Conservation (phyloP, 1,140 invertebrate genomes). For the Rhynchophorus ferrugineus region DNA sequence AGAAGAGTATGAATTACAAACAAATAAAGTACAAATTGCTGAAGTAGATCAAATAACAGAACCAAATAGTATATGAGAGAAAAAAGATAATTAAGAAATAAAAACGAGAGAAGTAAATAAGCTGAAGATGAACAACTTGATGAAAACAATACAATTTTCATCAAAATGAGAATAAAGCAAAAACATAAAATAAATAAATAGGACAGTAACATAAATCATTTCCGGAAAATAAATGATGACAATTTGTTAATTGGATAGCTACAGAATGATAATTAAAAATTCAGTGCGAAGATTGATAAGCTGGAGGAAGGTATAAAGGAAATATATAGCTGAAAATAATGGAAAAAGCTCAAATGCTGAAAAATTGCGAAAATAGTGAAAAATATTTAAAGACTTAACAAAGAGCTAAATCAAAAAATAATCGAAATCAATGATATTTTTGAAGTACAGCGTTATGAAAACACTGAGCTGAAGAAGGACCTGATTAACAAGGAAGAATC, state of each 20-base stretch:
- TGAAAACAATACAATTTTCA: slow-evolving; percentile 69
- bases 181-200: slow-evolving; percentile 75
- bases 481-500: slow-evolving; percentile 35
- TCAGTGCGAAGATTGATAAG: slow-evolving; percentile 72
- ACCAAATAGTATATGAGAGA: no score
- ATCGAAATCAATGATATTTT: slow-evolving; percentile 34
- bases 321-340: slow-evolving; percentile 34
- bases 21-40: no score
- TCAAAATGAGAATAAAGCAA: slow-evolving; percentile 74
- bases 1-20: no score
- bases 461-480: slow-evolving; percentile 17
- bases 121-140: slow-evolving; percentile 63
- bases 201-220: slow-evolving; percentile 70
- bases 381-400: slow-evolving; percentile 24
- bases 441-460: neutral
- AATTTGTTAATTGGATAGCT: slow-evolving; percentile 60
- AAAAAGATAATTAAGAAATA: no score
- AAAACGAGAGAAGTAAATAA: slow-evolving; percentile 49
- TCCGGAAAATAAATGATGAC: slow-evolving; percentile 63
- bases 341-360: slow-evolving; percentile 26
- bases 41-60: no score
- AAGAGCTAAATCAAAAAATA: slow-evolving; percentile 22
- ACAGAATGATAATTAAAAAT: slow-evolving; percentile 49
- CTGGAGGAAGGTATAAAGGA: slow-evolving; percentile 78
- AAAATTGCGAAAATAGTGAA: slow-evolving; percentile 28